Base-by-base conservation (phyloP, 2,888 invertebrate species). In the Aplocera efformata region DNA sequence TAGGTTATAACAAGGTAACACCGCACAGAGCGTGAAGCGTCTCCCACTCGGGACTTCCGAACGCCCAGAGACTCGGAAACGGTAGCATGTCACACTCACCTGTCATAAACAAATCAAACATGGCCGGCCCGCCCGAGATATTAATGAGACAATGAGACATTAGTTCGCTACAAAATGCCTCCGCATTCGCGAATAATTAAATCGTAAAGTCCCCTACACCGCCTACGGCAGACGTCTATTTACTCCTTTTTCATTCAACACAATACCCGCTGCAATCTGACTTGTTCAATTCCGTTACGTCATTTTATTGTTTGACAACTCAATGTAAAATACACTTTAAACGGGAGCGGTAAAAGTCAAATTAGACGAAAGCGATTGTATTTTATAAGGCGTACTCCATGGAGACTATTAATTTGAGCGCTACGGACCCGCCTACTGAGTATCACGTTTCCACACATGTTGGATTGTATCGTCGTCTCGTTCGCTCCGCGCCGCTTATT, bases 141-240 rank as follows among this genome's bases (percentile, higher is more conserved):
- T 86, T 88, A 88, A 86, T 85, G 85, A 86, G 85, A 88, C 88
- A 88, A 88, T 86, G 82, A 85, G 84, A 81, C 86, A 88, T 88
- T 88, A 88, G 88, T 79, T 74, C 79, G 83, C 79, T 85, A 88
- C 88, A 88, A 88, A 88, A 86, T 88, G 85, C 86, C 88, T 84
- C 84, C 81, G 85, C 83, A 85, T 84, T 86, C 81, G 86, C 88
- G 80, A 88, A 88, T 88, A 88, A 88, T 88, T 86, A 88, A 88
- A 88, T 88, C 88, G 88, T 88, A 86, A 88, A 86, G 84, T 79
- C 85, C 86, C 85, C 84, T 79, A 80, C 80, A 71, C 83, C 84
- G 85, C 84, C 84, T 80, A 80, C 84, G 72, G 80, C 80, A 71
- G 72, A 72, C 65, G 70, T 79, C 83, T 85, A 86, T 86, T 88